These are phyloP conservation scores for Thysanoteuthis rhombus DNA, from an alignment of 2,888 invertebrate species.

Conservation along the genomic window DNA sequence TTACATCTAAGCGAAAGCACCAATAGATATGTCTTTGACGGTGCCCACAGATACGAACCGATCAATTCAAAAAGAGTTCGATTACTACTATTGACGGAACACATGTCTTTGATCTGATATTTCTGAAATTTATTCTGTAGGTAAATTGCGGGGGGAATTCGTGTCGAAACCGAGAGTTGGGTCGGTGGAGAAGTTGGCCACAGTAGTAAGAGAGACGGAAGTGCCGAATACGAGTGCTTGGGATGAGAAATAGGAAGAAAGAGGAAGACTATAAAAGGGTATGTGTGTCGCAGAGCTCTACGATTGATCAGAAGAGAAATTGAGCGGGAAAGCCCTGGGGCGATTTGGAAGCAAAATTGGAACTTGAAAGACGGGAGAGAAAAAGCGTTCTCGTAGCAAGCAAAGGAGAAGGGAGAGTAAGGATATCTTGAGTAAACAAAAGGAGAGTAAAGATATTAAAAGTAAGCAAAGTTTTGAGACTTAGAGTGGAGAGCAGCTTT, in stretches of 20 bases:
- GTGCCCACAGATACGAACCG: no score
- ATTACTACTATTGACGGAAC: background rate
- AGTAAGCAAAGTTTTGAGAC: no score
- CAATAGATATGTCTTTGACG: background rate
- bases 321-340: background rate
- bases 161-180: background rate
- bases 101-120: background rate
- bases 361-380: background rate
- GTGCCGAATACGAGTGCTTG: background rate
- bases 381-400: background rate
- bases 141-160: background rate
- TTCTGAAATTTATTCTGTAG: background rate
- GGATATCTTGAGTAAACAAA: no score
- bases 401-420: background rate
- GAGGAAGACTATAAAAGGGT: background rate
- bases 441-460: no score
- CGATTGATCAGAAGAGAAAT: background rate
- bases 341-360: background rate
- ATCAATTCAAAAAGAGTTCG: background rate
- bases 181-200: background rate
- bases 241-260: background rate
- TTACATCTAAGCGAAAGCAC: background rate
- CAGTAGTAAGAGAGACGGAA: background rate
- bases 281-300: background rate
- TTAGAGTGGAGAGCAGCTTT: no score